Evolutionary conservation across 2,113 vertebrate genomes (phyloP).

Genomic region (Alaudala cheleensis): DNA sequence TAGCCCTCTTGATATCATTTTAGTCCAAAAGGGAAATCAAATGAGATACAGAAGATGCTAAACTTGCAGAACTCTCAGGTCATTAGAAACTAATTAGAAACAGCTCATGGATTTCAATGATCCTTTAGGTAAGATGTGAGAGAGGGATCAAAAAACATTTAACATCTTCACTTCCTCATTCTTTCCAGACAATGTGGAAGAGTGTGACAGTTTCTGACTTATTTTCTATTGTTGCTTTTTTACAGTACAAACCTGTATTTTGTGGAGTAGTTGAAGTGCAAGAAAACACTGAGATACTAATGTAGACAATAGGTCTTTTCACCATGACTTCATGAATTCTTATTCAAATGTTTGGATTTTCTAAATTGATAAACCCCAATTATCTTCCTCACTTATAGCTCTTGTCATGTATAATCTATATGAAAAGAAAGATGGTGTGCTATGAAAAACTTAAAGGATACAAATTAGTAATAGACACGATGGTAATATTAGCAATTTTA

Average conservation of each 20-base stretch:
- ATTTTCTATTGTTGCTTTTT: background rate
- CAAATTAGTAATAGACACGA: background rate
- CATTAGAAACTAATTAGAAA: slow-evolving; percentile 79
- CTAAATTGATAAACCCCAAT: background rate
- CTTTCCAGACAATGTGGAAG: background rate
- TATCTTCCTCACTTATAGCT: background rate
- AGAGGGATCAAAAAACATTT: slow-evolving; percentile 17
- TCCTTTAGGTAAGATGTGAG: slow-evolving; percentile 57
- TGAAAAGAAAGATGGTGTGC: background rate
- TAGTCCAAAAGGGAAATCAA: slow-evolving; percentile 73
- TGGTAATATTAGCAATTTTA: background rate
- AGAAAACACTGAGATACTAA: background rate
- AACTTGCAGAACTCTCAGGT: slow-evolving; percentile 67
- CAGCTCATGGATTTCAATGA: slow-evolving; percentile 64
- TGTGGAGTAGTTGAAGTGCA: background rate
- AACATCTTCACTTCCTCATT: slow-evolving; percentile 39
- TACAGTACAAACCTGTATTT: background rate
- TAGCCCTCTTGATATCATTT: slow-evolving; percentile 57
- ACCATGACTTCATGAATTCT: background rate
- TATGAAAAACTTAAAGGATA: background rate
- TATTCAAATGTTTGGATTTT: background rate
- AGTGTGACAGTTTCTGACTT: background rate
- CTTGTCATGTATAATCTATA: background rate
- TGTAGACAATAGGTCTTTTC: background rate
- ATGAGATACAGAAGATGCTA: slow-evolving; percentile 69